These are phyloP conservation scores for Megaustenia siamemsis DNA, from an alignment of 2,888 invertebrate species.

Conservation along the genomic window DNA sequence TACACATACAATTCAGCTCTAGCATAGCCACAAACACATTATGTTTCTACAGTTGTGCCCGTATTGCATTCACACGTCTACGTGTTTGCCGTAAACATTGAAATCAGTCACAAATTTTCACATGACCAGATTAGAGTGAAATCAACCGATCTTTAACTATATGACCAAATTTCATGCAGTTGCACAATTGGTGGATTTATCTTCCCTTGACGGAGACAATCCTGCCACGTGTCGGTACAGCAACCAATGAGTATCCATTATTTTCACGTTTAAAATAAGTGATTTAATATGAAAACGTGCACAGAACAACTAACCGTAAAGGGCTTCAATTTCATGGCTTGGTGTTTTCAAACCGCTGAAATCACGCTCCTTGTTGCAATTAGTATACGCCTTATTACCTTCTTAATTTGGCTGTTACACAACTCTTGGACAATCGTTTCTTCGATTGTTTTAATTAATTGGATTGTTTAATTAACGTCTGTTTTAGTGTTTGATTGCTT, in stretches of 20 bases:
- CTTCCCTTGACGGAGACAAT: background rate
- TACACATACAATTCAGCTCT: too few relatives aligned
- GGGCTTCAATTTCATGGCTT: background rate
- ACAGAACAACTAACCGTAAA: background rate
- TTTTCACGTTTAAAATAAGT: background rate
- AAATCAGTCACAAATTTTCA: too few relatives aligned
- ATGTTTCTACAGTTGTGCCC: too few relatives aligned
- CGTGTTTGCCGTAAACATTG: too few relatives aligned
- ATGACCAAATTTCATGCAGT: background rate
- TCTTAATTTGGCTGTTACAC: background rate
- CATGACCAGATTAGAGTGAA: too few relatives aligned
- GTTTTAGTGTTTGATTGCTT: background rate
- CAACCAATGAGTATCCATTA: background rate
- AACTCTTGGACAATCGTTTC: background rate
- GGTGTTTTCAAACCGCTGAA: background rate
- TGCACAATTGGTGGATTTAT: background rate
- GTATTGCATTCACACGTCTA: too few relatives aligned
- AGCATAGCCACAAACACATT: too few relatives aligned
- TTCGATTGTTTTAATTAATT: background rate
- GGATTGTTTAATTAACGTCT: background rate
- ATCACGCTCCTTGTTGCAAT: background rate
- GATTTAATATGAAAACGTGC: background rate
- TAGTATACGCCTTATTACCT: background rate
- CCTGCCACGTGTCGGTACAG: background rate
- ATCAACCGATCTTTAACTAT: background rate